Percentiles rank a stretch among this genome's conserved stretches.
Conservation (phyloP, 1,140 invertebrate species). For the Drosophila neocordata region DNA sequence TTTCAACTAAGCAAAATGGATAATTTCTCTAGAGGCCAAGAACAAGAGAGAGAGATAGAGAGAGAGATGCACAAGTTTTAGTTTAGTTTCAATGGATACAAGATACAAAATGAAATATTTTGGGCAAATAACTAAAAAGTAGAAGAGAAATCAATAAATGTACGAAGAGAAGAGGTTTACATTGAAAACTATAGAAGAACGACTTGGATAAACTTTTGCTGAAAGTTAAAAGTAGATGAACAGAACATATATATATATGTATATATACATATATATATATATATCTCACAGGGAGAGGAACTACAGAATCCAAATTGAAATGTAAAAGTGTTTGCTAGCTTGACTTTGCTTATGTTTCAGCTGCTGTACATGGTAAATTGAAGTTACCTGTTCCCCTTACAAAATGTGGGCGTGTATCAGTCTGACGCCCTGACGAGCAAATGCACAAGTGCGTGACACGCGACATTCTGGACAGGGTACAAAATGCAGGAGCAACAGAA, state of each 20-base stretch:
- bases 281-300: background rate
- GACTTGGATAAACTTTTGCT: conserved; percentile 53
- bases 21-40: conserved; percentile 49
- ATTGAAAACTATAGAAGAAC: conserved; percentile 53
- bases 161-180: conserved; percentile 28
- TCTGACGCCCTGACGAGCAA: conserved; percentile 42
- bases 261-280: too few species aligned
- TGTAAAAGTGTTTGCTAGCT: conserved; percentile 42
- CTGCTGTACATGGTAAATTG: background rate
- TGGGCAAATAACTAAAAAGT: conserved; percentile 43
- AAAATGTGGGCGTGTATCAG: conserved; percentile 37
- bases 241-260: background rate
- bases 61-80: conserved; percentile 20
- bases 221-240: conserved; percentile 34
- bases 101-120: conserved; percentile 14
- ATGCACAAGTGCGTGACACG: conserved; percentile 66
- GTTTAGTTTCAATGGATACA: conserved; percentile 3
- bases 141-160: conserved; percentile 58
- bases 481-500: background rate
- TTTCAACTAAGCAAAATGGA: conserved; percentile 55
- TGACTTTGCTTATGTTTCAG: conserved; percentile 33
- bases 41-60: background rate
- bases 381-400: conserved; percentile 2
- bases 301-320: conserved; percentile 51
- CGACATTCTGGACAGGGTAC: conserved; percentile 25